Percentiles rank a stretch among this genome's conserved stretches.
These are phyloP conservation scores for Alauda arvensis DNA, from an alignment of 2,797 vertebrate species.

Conservation along the genomic window DNA sequence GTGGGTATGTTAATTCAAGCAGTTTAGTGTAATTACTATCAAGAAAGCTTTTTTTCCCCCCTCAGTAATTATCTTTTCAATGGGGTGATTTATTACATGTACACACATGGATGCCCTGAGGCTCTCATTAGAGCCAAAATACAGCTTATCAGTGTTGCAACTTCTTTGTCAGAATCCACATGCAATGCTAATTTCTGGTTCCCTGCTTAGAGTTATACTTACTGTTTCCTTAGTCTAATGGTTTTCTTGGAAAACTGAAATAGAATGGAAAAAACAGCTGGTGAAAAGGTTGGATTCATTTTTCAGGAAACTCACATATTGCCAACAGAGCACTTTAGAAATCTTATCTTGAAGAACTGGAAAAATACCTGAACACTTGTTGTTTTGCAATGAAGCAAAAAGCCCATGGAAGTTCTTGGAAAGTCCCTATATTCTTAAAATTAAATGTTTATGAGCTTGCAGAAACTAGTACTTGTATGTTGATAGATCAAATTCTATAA, in stretches of 20 bases:
- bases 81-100: conserved; percentile 64
- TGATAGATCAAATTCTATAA: not conserved
- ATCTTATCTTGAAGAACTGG: conserved; percentile 35
- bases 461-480: not conserved
- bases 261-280: conserved; percentile 27
- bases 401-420: not conserved
- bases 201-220: not conserved
- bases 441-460: not conserved
- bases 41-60: not conserved
- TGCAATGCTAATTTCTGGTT: conserved; percentile 14
- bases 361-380: conserved; percentile 38
- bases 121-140: conserved; percentile 17
- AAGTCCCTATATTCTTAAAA: not conserved
- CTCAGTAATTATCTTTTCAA: conserved; percentile 67
- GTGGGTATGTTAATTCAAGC: conserved; percentile 60
- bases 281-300: conserved; percentile 8
- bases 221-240: conserved; percentile 25
- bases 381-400: conserved; percentile 8
- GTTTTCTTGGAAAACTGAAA: conserved; percentile 51
- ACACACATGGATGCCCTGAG: conserved; percentile 12
- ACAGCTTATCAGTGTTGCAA: conserved; percentile 29
- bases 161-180: conserved; percentile 41
- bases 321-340: conserved; percentile 40
- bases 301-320: conserved; percentile 23
- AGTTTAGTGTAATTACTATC: conserved; percentile 54